Evolutionary conservation across 2,113 vertebrate species (phyloP), one percentile per base, ranked within the genome.

Genomic region (Myrmecobius fasciatus): DNA sequence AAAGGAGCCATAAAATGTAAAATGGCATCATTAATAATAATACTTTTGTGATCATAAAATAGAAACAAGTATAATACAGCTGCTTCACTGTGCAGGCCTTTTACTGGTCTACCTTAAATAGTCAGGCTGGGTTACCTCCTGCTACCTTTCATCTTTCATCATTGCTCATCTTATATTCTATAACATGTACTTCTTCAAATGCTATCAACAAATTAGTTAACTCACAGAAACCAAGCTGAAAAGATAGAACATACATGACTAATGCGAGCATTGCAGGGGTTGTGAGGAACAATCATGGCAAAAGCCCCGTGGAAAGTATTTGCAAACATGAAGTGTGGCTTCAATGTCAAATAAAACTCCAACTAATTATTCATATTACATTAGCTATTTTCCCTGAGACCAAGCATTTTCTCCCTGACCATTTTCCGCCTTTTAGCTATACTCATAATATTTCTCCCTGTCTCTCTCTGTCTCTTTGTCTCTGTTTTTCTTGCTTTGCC

Each of bases 201-300:
- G 94, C 95, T 89, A 56, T 93, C 95, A 97, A 93, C 96, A 97
- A 97, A 97, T 97, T 92, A 94, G 92, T 95, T 95, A 97, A 94
- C 97, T 95, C 91, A 90, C 0, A 96, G 96, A 91, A 94, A 93
- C 97, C 91, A 94, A 95, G 89, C 95, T 89, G 67, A 89, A 93
- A 91, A 94, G 93, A 96, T 36, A 89, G 93, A 83, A 83, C 67
- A 83, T 83, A 43, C 67, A 83, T 22, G 96, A 92, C 94, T 93
- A 53, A 90, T 95, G 92, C 90, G 83, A 60, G 94, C 94, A 83
- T 49, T 96, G 93, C 96, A 92, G 60, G 90, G 95, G 89, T 91
- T 91, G 10, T 96, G 92, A 97, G 96, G 96, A 96, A 90, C 52
- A 97, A 94, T 92, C 95, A 90, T 95, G 96, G 94, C 89, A 92